These are phyloP conservation scores for Natrix natrix DNA, from an alignment of 2,797 vertebrate species.

Conservation along the genomic window DNA sequence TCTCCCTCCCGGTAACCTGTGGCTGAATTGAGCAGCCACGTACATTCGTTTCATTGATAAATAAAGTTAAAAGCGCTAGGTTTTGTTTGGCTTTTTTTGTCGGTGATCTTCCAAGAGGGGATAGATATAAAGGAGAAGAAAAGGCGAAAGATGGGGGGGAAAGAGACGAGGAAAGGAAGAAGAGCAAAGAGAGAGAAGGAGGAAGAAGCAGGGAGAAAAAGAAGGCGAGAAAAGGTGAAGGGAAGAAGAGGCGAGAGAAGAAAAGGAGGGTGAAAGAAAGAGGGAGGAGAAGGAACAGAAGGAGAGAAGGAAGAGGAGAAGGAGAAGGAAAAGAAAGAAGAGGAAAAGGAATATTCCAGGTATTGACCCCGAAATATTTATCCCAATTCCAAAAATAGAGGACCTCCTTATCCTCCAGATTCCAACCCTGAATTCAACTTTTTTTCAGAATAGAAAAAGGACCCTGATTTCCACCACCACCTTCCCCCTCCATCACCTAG, in stretches of 20 bases:
- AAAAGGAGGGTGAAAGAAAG: background rate
- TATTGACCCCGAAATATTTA: background rate
- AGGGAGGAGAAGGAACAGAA: background rate
- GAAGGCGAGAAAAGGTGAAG: background rate
- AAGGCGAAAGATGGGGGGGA: background rate
- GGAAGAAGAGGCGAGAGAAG: background rate
- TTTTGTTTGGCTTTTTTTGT: too few species aligned
- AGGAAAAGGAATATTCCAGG: background rate
- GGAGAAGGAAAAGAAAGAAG: background rate
- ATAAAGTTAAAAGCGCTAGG: too few species aligned
- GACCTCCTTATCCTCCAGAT: background rate
- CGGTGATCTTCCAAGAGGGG: too few species aligned
- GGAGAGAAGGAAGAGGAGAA: background rate
- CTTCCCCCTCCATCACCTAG: background rate
- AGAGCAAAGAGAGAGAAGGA: too few species aligned
- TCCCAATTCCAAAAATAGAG: background rate
- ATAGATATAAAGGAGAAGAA: background rate
- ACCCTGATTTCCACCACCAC: background rate
- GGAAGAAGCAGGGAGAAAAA: too few species aligned
- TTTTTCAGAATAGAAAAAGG: background rate
- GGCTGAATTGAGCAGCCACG: accelerated
- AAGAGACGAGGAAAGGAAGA: background rate
- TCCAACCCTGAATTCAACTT: background rate
- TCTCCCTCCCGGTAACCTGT: background rate
- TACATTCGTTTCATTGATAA: background rate